Evolutionary conservation across 2,113 vertebrate species (phyloP).

Genomic region (Megaceryle torquata): DNA sequence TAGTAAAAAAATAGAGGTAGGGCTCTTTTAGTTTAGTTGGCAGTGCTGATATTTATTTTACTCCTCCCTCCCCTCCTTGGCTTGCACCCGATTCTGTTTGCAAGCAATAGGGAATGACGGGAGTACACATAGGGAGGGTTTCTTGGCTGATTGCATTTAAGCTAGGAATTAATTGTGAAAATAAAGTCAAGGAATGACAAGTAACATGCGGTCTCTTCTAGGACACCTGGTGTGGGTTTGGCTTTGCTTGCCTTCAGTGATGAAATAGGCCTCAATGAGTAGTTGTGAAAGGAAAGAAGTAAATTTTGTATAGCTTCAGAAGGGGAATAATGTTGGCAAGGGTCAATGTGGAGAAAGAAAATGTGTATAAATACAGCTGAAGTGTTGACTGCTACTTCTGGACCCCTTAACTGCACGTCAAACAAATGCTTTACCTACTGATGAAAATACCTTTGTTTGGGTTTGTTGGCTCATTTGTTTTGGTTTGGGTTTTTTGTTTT

Average conservation of each 20-base stretch:
- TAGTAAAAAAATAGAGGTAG: conserved; percentile 53
- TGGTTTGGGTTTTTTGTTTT: too few species aligned
- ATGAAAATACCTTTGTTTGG: too few species aligned
- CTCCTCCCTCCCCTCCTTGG: not conserved
- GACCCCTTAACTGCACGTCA: too few species aligned
- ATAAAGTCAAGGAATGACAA: conserved; percentile 87
- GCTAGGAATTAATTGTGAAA: conserved; percentile 90
- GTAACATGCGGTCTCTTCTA: conserved; percentile 88
- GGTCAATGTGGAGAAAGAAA: conserved; percentile 12
- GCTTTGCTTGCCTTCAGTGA: conserved; percentile 75
- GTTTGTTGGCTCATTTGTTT: too few species aligned
- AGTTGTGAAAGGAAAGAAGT: conserved; percentile 58
- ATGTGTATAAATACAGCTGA: conserved; percentile 9
- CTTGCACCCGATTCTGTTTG: conserved; percentile 81
- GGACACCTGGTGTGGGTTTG: conserved; percentile 72
- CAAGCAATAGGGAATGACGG: conserved; percentile 87
- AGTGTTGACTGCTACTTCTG: conserved; percentile 42
- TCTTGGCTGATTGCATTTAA: conserved; percentile 91
- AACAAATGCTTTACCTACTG: too few species aligned
- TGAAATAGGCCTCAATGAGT: conserved; percentile 74
- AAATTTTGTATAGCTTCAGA: conserved; percentile 25
- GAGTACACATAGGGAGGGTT: conserved; percentile 76
- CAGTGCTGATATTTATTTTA: conserved; percentile 6
- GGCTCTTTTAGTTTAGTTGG: conserved; percentile 57
- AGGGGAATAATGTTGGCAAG: conserved; percentile 54